Evolutionary conservation across 2,113 vertebrate genomes (phyloP).

Genomic region (Actenoides lindsayi): DNA sequence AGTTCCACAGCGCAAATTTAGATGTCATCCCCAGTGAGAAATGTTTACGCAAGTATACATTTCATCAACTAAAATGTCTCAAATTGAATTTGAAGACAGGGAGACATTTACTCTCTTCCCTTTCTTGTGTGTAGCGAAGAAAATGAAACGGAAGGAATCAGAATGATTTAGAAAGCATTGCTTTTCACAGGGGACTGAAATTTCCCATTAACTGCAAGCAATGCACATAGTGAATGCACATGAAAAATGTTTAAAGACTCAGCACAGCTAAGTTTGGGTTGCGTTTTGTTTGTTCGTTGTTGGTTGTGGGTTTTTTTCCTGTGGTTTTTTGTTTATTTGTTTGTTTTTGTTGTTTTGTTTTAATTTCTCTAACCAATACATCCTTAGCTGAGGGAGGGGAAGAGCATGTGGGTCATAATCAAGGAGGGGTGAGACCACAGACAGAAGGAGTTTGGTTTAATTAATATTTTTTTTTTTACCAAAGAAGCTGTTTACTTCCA

Average conservation of each 20-base stretch:
- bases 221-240: neutral
- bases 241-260: neutral
- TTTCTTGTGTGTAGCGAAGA: neutral
- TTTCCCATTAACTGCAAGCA: neutral
- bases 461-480: neutral
- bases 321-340: too few species aligned
- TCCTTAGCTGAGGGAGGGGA: rapidly evolving
- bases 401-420: neutral
- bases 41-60: neutral
- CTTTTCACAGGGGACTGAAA: neutral
- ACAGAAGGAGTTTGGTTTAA: neutral
- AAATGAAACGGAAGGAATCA: neutral
- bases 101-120: neutral
- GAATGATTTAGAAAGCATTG: neutral
- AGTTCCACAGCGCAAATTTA: neutral
- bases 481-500: neutral
- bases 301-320: neutral
- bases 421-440: neutral
- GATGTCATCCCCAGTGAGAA: neutral
- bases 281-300: neutral
- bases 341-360: too few species aligned
- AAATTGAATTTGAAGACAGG: conserved; percentile 15
- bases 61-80: conserved; percentile 11
- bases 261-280: neutral
- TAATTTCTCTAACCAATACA: neutral